Percentiles rank a stretch among this genome's conserved stretches.
phyloP scores from a whole-genome alignment of 2,797 vertebrate genomes.

The Decapterus maruadsi region DNA sequence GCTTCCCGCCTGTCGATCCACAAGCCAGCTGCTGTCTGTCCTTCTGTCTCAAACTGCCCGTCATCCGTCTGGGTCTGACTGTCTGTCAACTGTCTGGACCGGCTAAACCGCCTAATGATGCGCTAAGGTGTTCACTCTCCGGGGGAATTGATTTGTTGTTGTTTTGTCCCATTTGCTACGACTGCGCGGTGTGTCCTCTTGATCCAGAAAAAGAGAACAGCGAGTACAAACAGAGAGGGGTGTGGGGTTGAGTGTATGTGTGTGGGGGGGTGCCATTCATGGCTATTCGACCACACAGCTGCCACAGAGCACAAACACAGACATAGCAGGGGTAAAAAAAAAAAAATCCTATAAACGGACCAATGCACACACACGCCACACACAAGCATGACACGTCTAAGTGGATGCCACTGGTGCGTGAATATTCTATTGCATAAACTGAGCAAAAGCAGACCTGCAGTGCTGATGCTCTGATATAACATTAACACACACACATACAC shows the following conservation, averaged over 20 bases:
- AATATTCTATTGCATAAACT: slow-evolving; percentile 46
- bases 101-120: slow-evolving; percentile 46
- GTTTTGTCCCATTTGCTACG: slow-evolving; percentile 24
- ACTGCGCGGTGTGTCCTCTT: slow-evolving; percentile 14
- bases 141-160: slow-evolving; percentile 45
- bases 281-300: slow-evolving; percentile 43
- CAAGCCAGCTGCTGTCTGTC: slow-evolving; percentile 71
- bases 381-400: slow-evolving; percentile 18
- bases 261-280: slow-evolving; percentile 39
- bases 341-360: slow-evolving; percentile 41
- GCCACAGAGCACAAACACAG: slow-evolving; percentile 43
- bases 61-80: slow-evolving; percentile 35
- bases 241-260: slow-evolving; percentile 6
- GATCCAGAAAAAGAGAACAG: slow-evolving; percentile 14
- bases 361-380: slow-evolving; percentile 20
- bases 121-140: slow-evolving; percentile 44
- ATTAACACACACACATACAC: slow-evolving; percentile 27
- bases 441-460: slow-evolving; percentile 44
- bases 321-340: slow-evolving; percentile 10
- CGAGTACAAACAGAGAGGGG: slow-evolving; percentile 25
- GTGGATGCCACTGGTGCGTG: slow-evolving; percentile 42
- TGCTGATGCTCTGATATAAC: slow-evolving; percentile 42
- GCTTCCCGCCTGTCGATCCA: slow-evolving; percentile 51
- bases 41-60: slow-evolving; percentile 44
- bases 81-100: slow-evolving; percentile 41